Conservation (phyloP, 2,797 vertebrate species). For the Ambastaia sidthimunki region DNA sequence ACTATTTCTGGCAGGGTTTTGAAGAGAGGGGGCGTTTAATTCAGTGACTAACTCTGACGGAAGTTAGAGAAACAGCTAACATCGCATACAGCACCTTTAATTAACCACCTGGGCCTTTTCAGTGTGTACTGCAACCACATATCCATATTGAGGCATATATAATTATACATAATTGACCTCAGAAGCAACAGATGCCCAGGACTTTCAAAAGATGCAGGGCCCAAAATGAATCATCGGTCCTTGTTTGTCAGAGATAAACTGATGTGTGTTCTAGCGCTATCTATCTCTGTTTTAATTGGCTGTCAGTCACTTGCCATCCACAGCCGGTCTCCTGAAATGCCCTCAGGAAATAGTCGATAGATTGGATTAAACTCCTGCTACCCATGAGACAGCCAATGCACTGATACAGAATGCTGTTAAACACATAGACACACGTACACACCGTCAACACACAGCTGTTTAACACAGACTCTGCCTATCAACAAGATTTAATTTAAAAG, state of each 20-base stretch:
- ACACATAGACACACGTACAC: conserved; percentile 28
- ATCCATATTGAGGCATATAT: conserved; percentile 1
- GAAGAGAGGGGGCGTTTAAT: neutral
- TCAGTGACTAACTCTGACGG: conserved; percentile 11
- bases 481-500: conserved; percentile 44
- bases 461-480: conserved; percentile 38
- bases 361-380: conserved; percentile 55
- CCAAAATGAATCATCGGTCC: conserved; percentile 41
- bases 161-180: conserved; percentile 25
- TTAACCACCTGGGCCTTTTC: conserved; percentile 13
- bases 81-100: neutral
- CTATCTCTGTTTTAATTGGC: conserved; percentile 50
- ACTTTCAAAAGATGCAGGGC: conserved; percentile 28
- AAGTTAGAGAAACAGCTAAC: neutral
- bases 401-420: conserved; percentile 47
- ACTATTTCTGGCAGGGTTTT: neutral
- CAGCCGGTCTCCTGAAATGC: conserved; percentile 38
- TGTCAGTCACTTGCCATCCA: conserved; percentile 47
- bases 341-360: conserved; percentile 57
- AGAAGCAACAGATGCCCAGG: conserved; percentile 10
- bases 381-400: conserved; percentile 46
- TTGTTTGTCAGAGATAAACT: conserved; percentile 36
- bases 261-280: conserved; percentile 41
- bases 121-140: neutral
- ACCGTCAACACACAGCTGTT: conserved; percentile 26